Evolutionary conservation across 1,140 invertebrate species (phyloP).

Genomic region (Drosophila seguyi): DNA sequence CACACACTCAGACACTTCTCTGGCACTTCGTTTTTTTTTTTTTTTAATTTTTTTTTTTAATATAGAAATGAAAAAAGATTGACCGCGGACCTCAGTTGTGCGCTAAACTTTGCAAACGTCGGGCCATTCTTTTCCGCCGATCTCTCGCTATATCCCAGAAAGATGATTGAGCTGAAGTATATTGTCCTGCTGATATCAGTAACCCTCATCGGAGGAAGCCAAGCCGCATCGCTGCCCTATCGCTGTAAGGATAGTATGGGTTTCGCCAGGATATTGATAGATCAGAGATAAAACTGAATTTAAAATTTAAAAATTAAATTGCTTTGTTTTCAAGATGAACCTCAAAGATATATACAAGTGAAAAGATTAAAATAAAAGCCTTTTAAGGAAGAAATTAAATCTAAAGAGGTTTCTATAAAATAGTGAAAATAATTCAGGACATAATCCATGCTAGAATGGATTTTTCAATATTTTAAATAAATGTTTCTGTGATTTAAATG

Average conservation of each 20-base stretch:
- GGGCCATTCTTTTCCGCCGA: conserved; percentile 19
- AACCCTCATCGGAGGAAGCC: neutral
- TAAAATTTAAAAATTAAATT: neutral
- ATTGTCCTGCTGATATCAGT: conserved; percentile 23
- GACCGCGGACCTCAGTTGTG: conserved; percentile 60
- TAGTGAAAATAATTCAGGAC: no score
- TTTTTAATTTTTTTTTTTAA: conserved; percentile 27
- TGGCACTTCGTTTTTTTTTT: conserved; percentile 7
- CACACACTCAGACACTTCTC: conserved; percentile 26
- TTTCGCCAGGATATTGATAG: neutral
- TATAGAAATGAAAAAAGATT: conserved; percentile 63
- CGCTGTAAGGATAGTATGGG: conserved; percentile 23
- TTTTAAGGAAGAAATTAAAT: neutral
- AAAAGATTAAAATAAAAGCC: no score
- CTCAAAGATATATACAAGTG: neutral
- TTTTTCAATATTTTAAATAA: neutral
- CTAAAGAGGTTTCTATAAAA: neutral
- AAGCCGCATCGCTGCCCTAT: conserved; percentile 19
- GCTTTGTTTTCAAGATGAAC: no score
- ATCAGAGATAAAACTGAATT: neutral
- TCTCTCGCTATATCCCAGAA: conserved; percentile 2
- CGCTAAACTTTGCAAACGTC: conserved; percentile 73
- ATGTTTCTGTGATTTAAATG: neutral
- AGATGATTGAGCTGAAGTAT: conserved; percentile 13
- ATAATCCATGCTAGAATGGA: neutral